phyloP scores from a whole-genome alignment of 2,888 invertebrate genomes.

The Thumatha senex region DNA sequence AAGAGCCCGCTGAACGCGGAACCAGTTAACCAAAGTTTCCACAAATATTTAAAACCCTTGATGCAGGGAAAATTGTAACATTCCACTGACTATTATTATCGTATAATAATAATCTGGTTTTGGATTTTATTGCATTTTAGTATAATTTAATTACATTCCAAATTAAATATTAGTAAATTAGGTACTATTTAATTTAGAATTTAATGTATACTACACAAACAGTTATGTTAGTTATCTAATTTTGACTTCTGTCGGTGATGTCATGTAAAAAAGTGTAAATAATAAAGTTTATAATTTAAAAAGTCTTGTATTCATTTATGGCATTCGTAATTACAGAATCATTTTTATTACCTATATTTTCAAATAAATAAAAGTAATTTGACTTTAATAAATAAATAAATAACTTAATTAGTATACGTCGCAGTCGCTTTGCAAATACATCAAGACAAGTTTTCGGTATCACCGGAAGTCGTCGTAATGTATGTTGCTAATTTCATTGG shows the following conservation, averaged over 20 bases:
- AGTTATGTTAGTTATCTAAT: too few species aligned
- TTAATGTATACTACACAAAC: too few species aligned
- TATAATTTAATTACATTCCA: too few species aligned
- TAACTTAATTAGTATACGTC: conserved; percentile 39
- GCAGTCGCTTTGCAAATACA: conserved; percentile 62
- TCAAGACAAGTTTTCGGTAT: conserved; percentile 68
- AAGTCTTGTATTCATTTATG: conserved; percentile 25
- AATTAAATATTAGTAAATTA: too few species aligned
- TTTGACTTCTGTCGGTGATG: neutral
- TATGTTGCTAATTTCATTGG: conserved; percentile 51
- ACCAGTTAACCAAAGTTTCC: conserved; percentile 89
- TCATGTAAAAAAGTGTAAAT: neutral
- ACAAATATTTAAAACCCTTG: conserved; percentile 90
- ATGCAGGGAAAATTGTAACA: conserved; percentile 87
- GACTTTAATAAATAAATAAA: conserved; percentile 22
- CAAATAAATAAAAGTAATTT: neutral
- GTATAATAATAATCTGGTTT: neutral
- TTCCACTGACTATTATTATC: neutral
- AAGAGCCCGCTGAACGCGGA: conserved; percentile 92
- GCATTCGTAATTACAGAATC: conserved; percentile 17
- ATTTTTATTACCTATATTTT: conserved; percentile 2
- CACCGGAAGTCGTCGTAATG: conserved; percentile 69
- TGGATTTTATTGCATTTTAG: neutral
- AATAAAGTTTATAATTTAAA: conserved; percentile 16
- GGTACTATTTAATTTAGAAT: too few species aligned